These are phyloP conservation scores for Tragelaphus strepsiceros DNA, from an alignment of 2,113 vertebrate genomes.

Conservation along the genomic window DNA sequence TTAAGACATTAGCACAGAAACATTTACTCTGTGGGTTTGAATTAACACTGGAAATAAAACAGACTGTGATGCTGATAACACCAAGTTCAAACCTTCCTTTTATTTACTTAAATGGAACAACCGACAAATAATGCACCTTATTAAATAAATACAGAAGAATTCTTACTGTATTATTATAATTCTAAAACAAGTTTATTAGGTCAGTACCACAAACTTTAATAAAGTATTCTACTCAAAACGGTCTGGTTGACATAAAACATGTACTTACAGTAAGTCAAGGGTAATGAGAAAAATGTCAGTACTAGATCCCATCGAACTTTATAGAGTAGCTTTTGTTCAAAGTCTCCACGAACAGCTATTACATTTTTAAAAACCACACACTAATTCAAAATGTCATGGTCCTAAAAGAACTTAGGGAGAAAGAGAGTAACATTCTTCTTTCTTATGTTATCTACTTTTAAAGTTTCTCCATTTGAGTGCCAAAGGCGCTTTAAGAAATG, in stretches of 20 bases:
- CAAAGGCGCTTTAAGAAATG: neutral
- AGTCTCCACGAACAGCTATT: neutral
- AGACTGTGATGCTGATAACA: neutral
- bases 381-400: slow-evolving; percentile 7
- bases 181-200: slow-evolving; percentile 11
- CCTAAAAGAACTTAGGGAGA: neutral
- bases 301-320: neutral
- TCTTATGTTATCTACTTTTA: neutral
- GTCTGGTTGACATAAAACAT: neutral
- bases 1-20: slow-evolving; percentile 53
- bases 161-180: slow-evolving; percentile 22
- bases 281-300: neutral
- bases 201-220: neutral
- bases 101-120: neutral
- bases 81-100: neutral
- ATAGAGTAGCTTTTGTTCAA: neutral
- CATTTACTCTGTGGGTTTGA: neutral
- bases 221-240: neutral
- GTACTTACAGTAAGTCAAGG: neutral
- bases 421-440: slow-evolving; percentile 18
- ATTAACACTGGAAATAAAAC: neutral
- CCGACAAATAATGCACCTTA: neutral
- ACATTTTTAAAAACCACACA: neutral
- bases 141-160: neutral
- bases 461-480: neutral